These are phyloP conservation scores for Galeruca laticollis DNA, from an alignment of 2,888 invertebrate species.

Conservation along the genomic window DNA sequence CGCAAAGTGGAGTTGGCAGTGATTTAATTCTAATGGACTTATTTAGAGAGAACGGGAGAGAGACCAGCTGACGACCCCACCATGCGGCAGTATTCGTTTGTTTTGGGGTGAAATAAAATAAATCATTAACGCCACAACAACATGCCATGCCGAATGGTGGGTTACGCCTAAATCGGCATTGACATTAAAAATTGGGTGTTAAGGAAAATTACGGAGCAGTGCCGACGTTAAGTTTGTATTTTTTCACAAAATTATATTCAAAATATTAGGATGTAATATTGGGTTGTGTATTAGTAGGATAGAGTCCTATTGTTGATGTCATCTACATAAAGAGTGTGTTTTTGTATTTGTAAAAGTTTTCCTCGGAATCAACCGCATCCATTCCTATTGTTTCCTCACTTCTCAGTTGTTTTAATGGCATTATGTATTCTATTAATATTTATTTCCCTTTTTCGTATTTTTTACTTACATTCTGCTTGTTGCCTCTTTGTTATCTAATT, in stretches of 20 bases:
- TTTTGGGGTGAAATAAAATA: slow-evolving; percentile 36
- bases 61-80: slow-evolving; percentile 10
- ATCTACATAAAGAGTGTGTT: too few species aligned
- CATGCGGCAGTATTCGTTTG: slow-evolving; percentile 31
- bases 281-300: too few species aligned
- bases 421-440: too few species aligned
- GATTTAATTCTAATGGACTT: slow-evolving; percentile 7
- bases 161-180: slow-evolving; percentile 8
- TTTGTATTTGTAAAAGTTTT: too few species aligned
- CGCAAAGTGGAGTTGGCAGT: background rate
- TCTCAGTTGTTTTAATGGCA: too few species aligned
- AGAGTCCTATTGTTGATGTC: too few species aligned
- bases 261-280: too few species aligned
- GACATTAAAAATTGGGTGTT: background rate
- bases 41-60: background rate
- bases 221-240: background rate
- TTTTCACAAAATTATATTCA: background rate
- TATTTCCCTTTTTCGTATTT: too few species aligned
- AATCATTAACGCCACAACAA: slow-evolving; percentile 34
- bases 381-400: too few species aligned
- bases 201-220: slow-evolving; percentile 2
- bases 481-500: too few species aligned
- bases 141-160: slow-evolving; percentile 24
- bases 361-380: too few species aligned
- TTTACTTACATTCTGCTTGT: too few species aligned